Base-by-base conservation (phyloP, 1,140 invertebrate species). In the Caerostris extrusa region DNA sequence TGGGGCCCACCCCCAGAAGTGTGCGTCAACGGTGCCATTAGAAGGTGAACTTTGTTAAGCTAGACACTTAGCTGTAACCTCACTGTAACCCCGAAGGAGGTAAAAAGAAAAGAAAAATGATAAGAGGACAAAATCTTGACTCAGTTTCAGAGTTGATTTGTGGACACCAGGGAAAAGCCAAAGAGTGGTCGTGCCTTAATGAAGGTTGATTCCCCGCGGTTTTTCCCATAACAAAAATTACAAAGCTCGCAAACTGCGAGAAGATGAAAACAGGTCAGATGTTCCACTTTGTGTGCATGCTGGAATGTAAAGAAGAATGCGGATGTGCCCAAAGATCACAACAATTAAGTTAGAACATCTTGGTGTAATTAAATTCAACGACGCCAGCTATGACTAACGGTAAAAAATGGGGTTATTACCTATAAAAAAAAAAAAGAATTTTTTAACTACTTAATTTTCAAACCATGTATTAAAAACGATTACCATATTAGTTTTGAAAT, bases 1-100 rank as follows among this genome's bases (percentile, higher is more conserved):
- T 69, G 64, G 6, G 87, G 64, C 34, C 87, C 87, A 53, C 87
- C 87, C 58, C 57, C 71, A 10, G 56, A 81, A 88, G 58, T 60
- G 90, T 91, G 90, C 90, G 90, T 91, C 90, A 81, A 91, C 90
- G 90, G 77, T 91, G 56, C 90, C 90, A 91, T 91, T 91, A 91
- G 90, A 91, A 91, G 90, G 90, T 91, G 90, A 91, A 91, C 90
- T 91, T 81, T 91, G 90, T 91, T 91, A 89, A 89, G 87, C 87
- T 12, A 89, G 87, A 71, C 87, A 89, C 87, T 89, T 89, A 89
- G 50, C 87, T 55, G 3, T 89, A 89, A 89, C 87, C 87, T 77
- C 69, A 77, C 19, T 8, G 19, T 34, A 77, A 34, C 69, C 69
- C 87, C 64, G 64, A 77, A 56, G 87, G 64, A 69, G 87, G 64